Base-by-base conservation (phyloP, 1,140 invertebrate species). In the Bombus impatiens region DNA sequence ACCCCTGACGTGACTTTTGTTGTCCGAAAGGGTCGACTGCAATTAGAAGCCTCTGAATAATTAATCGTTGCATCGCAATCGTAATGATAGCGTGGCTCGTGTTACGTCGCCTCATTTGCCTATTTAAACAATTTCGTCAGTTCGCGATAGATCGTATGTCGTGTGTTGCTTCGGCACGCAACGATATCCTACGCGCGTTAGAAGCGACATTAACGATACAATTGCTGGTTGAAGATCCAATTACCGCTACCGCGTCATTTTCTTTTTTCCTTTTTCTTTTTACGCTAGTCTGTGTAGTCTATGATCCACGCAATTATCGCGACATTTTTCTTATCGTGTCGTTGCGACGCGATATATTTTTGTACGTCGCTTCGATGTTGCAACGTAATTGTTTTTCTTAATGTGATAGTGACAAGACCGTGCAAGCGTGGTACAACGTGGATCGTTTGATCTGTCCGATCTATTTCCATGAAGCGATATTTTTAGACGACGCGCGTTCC, bases 1-100 rank as follows among this genome's bases (percentile, higher is more conserved):
- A 78, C 40, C 78, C 84, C 44, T 90, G 53, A 82, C 84, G 82
- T 90, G 87, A 90, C 89, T 91, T 87, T 84, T 89, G 78, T 77
- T 80, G 37, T 72, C 59, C 47, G 68, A 71, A 78, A 79, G 82
- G 84, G 76, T 86, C 77, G 80, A 57, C 37, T 86, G 62, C 75
- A 86, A 91, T 91, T 90, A 90, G 82, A 53, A 72, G 59, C 37
- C 77, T n/a, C 42, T 88, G 32, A 86, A 79, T 88, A 88, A 88
- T 90, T 82, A 86, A 87, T 82, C 40, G 71, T 57, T 15, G 8
- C 42, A n/a, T 53, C 65, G 25, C 89, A 89, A 91, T 87, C 87
- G 84, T 76, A 76, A 70, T 86, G 89, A 91, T 77, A 76, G 62
- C 72, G 13, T 12, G 9, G 15, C 35, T 32, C 15, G 40, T 18